A percentile compares a stretch with the other conserved stretches of the same genome.
Conservation (phyloP, 2,888 invertebrate genomes). For the Hypselothyrea guttata region DNA sequence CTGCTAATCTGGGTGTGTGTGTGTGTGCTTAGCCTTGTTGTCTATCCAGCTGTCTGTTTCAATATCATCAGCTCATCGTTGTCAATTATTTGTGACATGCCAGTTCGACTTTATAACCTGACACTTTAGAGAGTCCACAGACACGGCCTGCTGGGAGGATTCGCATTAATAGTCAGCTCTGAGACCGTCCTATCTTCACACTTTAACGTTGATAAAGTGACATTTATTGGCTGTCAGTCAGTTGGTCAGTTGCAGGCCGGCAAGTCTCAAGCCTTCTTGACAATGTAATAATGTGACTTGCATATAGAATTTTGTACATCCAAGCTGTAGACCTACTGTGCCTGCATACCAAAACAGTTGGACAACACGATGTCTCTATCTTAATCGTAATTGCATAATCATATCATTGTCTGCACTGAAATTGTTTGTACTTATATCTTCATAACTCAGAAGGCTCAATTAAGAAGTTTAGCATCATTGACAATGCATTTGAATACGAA, state of each 20-base stretch:
- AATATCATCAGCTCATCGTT: conserved; percentile 60
- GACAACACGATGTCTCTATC: not conserved
- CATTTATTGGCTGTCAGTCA: conserved; percentile 66
- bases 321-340: conserved; percentile 14
- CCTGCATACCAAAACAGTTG: conserved; percentile 26
- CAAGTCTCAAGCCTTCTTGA: conserved; percentile 33
- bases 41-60: conserved; percentile 48
- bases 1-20: not conserved
- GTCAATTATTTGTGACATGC: conserved; percentile 70
- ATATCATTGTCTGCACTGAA: conserved; percentile 32
- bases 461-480: too few relatives aligned
- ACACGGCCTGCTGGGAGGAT: conserved; percentile 11
- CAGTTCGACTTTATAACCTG: conserved; percentile 67
- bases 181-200: conserved; percentile 48
- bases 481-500: too few relatives aligned
- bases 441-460: not conserved
- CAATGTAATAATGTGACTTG: conserved; percentile 69
- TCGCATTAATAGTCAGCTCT: conserved; percentile 32
- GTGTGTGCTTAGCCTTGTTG: not conserved
- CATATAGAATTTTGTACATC: conserved; percentile 53
- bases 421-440: conserved; percentile 5
- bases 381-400: conserved; percentile 40
- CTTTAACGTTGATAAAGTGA: conserved; percentile 62
- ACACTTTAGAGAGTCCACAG: conserved; percentile 52
- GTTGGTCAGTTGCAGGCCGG: conserved; percentile 19